phyloP scores from a whole-genome alignment of 2,888 invertebrate genomes.

The Netelia fuscicornis region DNA sequence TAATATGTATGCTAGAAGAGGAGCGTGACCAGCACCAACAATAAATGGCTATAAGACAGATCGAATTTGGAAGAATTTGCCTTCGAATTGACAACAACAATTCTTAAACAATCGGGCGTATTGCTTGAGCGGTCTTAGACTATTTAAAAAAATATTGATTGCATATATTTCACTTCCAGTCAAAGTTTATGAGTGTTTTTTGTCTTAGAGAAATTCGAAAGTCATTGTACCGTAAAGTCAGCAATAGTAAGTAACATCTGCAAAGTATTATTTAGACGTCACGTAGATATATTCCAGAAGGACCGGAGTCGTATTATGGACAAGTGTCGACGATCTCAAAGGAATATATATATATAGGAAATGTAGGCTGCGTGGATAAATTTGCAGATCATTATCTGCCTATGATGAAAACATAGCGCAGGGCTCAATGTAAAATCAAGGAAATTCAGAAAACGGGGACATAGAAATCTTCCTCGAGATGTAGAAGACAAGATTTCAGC shows the following conservation, averaged over 20 bases:
- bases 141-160: no score
- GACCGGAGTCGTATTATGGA: no score
- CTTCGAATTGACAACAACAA: no score
- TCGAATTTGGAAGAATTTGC: conserved; percentile 61
- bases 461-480: neutral
- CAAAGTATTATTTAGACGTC: no score
- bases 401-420: conserved; percentile 49
- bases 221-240: no score
- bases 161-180: no score
- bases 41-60: conserved; percentile 53
- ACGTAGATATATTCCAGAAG: no score
- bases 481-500: neutral
- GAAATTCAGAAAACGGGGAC: conserved; percentile 43
- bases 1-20: conserved; percentile 63
- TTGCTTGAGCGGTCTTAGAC: no score
- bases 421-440: conserved; percentile 35
- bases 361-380: conserved; percentile 1
- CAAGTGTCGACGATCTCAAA: conserved; percentile 6
- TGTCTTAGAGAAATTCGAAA: no score
- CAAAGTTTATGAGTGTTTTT: no score
- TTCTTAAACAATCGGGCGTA: no score
- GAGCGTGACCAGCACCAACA: conserved; percentile 60
- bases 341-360: conserved; percentile 3
- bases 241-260: no score
- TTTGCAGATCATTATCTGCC: neutral